A percentile compares a stretch with the other conserved stretches of the same genome.
Evolutionary conservation across 2,113 vertebrate species (phyloP).

Genomic region (Pithys albifrons): DNA sequence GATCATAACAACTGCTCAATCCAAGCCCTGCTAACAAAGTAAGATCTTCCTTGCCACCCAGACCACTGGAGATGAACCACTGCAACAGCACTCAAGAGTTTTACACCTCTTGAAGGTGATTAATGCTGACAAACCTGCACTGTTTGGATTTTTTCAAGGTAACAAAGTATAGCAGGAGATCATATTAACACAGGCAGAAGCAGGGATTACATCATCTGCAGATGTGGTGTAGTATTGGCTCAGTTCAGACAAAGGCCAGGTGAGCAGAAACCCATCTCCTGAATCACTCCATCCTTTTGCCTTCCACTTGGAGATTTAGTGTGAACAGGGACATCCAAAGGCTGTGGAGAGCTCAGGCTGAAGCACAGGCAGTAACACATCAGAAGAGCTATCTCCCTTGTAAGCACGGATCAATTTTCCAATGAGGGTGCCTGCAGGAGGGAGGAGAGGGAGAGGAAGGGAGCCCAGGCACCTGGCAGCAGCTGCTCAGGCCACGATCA

Average conservation of each 20-base stretch:
- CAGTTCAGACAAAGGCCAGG: neutral
- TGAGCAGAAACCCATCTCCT: neutral
- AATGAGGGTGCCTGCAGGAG: neutral
- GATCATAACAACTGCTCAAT: neutral
- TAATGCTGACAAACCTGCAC: neutral
- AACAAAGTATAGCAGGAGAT: neutral
- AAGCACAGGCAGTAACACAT: rapidly evolving
- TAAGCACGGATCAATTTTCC: neutral
- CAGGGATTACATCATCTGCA: neutral
- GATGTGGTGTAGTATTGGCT: neutral
- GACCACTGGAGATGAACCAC: neutral
- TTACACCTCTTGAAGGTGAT: neutral
- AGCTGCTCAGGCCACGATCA: conserved; percentile 10
- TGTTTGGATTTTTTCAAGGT: neutral
- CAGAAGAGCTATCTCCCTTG: neutral
- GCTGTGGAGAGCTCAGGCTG: neutral
- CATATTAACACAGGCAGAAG: neutral
- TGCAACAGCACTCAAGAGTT: neutral
- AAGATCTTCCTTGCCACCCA: neutral
- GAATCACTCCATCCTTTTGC: neutral
- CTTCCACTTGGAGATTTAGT: neutral
- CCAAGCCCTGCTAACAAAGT: neutral
- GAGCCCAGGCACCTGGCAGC: conserved; percentile 39
- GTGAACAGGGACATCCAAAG: neutral
- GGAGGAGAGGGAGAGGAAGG: neutral